Percentiles rank a stretch among this genome's conserved stretches.
These are phyloP conservation scores for Heterohyrax brucei DNA, from an alignment of 2,797 vertebrate genomes.

Conservation along the genomic window DNA sequence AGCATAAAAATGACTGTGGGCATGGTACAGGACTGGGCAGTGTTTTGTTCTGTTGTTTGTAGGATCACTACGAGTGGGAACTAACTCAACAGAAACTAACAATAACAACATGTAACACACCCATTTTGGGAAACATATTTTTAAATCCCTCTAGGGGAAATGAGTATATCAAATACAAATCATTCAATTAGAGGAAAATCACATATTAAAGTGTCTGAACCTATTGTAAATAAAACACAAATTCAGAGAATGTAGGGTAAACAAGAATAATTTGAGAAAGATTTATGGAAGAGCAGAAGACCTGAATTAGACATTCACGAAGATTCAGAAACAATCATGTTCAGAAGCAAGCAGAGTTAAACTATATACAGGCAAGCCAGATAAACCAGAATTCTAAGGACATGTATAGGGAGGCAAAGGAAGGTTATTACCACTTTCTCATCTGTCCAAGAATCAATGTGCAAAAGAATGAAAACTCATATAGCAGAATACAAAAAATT, in stretches of 20 bases:
- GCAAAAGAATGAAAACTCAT: conserved; percentile 1
- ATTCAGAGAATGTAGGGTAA: not conserved
- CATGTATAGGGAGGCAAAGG: not conserved
- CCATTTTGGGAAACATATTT: not conserved
- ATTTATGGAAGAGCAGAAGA: not conserved
- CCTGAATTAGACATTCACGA: conserved; percentile 25
- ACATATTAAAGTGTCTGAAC: not conserved
- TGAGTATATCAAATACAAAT: not conserved
- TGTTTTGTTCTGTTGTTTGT: too few relatives aligned
- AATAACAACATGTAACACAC: too few relatives aligned
- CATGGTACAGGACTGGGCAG: too few relatives aligned
- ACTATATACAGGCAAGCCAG: not conserved
- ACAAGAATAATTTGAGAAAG: not conserved
- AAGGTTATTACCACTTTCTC: not conserved
- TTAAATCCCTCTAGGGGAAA: not conserved
- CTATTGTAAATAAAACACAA: conserved; percentile 50
- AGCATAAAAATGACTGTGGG: too few relatives aligned
- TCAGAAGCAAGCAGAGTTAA: not conserved
- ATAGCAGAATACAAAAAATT: not conserved
- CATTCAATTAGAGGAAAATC: not conserved
- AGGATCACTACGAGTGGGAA: too few relatives aligned
- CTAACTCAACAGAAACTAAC: too few relatives aligned
- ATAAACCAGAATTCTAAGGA: conserved; percentile 1
- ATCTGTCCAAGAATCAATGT: not conserved
- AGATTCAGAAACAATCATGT: not conserved